Evolutionary conservation across 2,113 vertebrate species (phyloP), one percentile per base, ranked within the genome.

Genomic region (Gnathonemus echidnorhynchus): DNA sequence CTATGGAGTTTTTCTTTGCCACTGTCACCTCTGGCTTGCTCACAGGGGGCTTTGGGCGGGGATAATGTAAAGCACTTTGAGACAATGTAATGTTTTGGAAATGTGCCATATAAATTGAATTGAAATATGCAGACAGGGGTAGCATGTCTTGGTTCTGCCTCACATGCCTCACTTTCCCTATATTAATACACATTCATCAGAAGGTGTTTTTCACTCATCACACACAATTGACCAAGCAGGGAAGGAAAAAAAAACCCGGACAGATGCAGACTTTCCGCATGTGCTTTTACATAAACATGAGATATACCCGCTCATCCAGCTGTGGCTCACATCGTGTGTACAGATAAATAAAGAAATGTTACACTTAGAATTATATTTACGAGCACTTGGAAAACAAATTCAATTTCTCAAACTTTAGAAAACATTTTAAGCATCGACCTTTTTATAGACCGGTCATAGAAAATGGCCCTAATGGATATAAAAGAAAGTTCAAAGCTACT

Each of bases 101-200:
- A 58, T 58, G 56, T 24, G 21, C 56, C 56, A 58, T 58, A 21
- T 1, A 58, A 58, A 58, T 58, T 58, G 6, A 58, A 24, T 24
- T 58, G 56, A 27, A 66, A 66, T 45, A 31, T 15, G 83, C 45
- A 56, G 88, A 49, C 24, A 27, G n/a, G 83, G 84, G 19, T 87
- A 11, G 49, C 48, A 88, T 48, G n/a, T 66, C 5, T 49, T 31
- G 21, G 83, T 91, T 91, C 88, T 88, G 89, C 80, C 74, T 87
- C 58, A 27, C 27, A 24, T 42, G 84, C 84, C n/a, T n/a, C n/a
- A n/a, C n/a, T 24, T 89, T 89, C 86, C 80, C 10, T 42, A 35
- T 87, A 88, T 91, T 91, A 66, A 91, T 89, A 86, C 86, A 58
- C 88, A 91, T 89, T 89, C 77, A 80, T 91, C 88, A 90, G 83